A percentile compares a stretch with the other conserved stretches of the same genome.
phyloP scores from a whole-genome alignment of 2,888 invertebrate genomes.

The Flexamia atlantica region DNA sequence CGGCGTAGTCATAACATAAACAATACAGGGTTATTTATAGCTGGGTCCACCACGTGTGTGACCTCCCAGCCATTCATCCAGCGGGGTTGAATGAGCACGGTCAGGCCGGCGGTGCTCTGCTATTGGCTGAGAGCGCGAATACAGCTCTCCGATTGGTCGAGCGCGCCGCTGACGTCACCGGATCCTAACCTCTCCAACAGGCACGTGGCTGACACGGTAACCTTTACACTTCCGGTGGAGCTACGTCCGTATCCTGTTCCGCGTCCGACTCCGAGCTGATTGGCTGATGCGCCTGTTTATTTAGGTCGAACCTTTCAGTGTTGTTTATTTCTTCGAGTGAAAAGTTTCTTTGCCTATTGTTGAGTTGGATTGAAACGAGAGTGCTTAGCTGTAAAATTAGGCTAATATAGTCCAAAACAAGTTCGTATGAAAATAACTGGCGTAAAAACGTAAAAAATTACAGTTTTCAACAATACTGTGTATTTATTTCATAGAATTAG shows the following conservation, averaged over 20 bases:
- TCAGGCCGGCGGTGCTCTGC: constrained; percentile 2
- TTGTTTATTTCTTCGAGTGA: neutral
- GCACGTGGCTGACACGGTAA: constrained; percentile 51
- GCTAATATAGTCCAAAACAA: too few relatives aligned
- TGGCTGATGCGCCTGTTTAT: constrained; percentile 16
- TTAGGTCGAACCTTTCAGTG: constrained; percentile 24
- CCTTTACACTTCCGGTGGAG: constrained; percentile 2
- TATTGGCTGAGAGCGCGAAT: constrained; percentile 26
- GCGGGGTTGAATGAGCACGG: constrained; percentile 40
- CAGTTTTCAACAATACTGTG: too few relatives aligned
- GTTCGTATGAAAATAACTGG: too few relatives aligned
- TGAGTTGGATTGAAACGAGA: neutral
- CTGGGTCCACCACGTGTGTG: constrained; percentile 23
- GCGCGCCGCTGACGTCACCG: constrained; percentile 28
- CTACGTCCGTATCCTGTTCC: neutral
- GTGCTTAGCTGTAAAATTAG: neutral
- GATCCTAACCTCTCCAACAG: constrained; percentile 19
- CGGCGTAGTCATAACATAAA: constrained; percentile 49
- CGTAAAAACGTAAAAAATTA: too few relatives aligned
- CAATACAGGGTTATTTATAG: constrained; percentile 37
- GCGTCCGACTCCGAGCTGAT: constrained; percentile 13
- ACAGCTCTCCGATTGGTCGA: constrained; percentile 26
- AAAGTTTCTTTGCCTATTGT: constrained; percentile 10
- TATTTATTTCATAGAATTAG: too few relatives aligned
- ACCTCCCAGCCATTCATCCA: constrained; percentile 41